A percentile compares a stretch with the other conserved stretches of the same genome.
Evolutionary conservation across 2,888 invertebrate species (phyloP).

Genomic region (Melanargia galathea): DNA sequence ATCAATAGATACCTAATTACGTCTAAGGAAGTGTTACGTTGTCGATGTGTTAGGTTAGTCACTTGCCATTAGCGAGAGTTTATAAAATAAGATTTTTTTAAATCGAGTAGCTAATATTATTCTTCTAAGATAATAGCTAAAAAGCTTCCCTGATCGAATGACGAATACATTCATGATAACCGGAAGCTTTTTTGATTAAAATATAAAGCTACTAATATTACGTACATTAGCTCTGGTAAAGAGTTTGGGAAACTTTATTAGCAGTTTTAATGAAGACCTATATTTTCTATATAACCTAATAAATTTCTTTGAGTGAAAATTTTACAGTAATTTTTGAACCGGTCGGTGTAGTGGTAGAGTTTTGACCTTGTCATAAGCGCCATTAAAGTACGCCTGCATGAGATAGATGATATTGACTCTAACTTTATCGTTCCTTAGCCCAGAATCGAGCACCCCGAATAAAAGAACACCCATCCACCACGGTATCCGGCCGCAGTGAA

Average conservation of each 20-base stretch:
- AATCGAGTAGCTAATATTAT: background rate
- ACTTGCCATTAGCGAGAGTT: background rate
- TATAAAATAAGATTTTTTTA: background rate
- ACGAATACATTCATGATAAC: no score
- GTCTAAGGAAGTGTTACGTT: background rate
- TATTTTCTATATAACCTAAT: no score
- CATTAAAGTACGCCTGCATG: background rate
- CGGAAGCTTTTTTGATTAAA: no score
- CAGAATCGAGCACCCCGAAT: slow-evolving; percentile 96
- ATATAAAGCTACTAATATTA: no score
- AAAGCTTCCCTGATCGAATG: no score
- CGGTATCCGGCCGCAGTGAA: slow-evolving; percentile 97
- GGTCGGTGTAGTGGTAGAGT: no score
- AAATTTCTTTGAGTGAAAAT: no score
- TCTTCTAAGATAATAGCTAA: background rate
- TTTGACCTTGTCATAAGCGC: no score
- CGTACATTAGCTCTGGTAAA: no score
- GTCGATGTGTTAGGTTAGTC: background rate
- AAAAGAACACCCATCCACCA: slow-evolving; percentile 98
- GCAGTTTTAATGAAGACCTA: no score
- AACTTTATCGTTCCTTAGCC: slow-evolving; percentile 73
- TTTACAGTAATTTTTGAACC: no score
- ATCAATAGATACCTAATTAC: slow-evolving; percentile 8
- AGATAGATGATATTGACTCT: background rate
- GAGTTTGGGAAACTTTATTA: no score